Percentiles rank a stretch among this genome's conserved stretches.
These are phyloP conservation scores for Sphenopsis melanotis DNA, from an alignment of 2,797 vertebrate genomes.

Conservation along the genomic window DNA sequence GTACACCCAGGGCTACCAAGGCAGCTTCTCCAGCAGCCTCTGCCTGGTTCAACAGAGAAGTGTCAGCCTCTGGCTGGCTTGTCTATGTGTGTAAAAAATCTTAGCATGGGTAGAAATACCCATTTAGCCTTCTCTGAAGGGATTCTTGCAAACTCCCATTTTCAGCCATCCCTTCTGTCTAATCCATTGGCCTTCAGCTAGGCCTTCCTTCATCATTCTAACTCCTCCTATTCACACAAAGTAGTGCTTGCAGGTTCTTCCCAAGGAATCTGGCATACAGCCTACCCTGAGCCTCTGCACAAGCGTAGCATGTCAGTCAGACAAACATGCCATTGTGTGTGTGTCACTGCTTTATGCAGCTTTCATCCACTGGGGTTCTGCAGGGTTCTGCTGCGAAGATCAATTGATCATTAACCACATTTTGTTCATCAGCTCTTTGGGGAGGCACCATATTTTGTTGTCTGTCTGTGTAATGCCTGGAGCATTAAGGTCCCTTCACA, in stretches of 20 bases:
- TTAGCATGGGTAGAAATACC: not conserved
- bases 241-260: not conserved
- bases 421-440: constrained; percentile 11
- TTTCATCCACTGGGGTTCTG: not conserved
- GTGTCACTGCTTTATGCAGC: not conserved
- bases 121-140: not conserved
- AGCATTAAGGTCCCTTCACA: constrained; percentile 55
- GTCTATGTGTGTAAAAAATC: not conserved
- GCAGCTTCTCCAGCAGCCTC: not conserved
- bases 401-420: not conserved
- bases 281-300: not conserved
- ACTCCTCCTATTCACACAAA: not conserved
- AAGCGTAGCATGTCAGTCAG: not conserved
- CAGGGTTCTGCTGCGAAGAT: not conserved
- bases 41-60: not conserved
- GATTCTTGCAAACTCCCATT: not conserved
- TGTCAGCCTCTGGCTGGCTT: not conserved
- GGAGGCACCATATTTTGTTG: constrained; percentile 31
- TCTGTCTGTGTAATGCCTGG: constrained; percentile 6
- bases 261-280: not conserved
- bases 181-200: not conserved
- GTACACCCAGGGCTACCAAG: not conserved
- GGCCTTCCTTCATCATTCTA: not conserved
- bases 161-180: not conserved
- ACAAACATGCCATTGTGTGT: not conserved